These are phyloP conservation scores for Danionella dracula DNA, from an alignment of 2,797 vertebrate genomes.

Conservation along the genomic window DNA sequence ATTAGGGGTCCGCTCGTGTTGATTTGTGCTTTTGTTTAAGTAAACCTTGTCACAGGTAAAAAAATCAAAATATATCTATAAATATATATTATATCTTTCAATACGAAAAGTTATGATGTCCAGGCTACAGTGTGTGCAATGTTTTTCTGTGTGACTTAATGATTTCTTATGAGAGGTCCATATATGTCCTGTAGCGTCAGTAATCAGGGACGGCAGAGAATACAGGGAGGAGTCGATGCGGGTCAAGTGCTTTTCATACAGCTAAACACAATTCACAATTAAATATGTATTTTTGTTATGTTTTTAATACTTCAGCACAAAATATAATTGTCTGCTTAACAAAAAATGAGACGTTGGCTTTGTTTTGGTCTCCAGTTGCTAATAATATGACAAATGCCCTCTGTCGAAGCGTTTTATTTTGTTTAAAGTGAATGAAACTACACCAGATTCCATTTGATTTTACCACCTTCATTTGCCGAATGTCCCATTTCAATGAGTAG, in stretches of 20 bases:
- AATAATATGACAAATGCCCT: too few species aligned
- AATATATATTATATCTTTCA: conserved; percentile 41
- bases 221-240: conserved; percentile 32
- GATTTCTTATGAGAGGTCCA: conserved; percentile 46
- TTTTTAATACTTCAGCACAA: too few species aligned
- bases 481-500: too few species aligned
- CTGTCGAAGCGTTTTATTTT: too few species aligned
- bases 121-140: conserved; percentile 52
- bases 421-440: too few species aligned
- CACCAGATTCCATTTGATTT: too few species aligned
- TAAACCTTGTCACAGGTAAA: conserved; percentile 8
- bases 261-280: conserved; percentile 17
- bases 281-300: too few species aligned
- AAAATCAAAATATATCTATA: background rate
- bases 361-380: too few species aligned
- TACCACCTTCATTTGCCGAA: too few species aligned
- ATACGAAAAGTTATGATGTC: conserved; percentile 47
- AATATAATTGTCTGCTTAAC: too few species aligned
- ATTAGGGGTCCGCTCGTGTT: conserved; percentile 36
- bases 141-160: conserved; percentile 42
- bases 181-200: conserved; percentile 50
- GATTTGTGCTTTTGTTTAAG: conserved; percentile 27
- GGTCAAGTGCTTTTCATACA: conserved; percentile 43
- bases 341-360: too few species aligned
- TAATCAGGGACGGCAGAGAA: conserved; percentile 57